Conservation (phyloP, 2,888 invertebrate species). For the Phaonia tiefii region DNA sequence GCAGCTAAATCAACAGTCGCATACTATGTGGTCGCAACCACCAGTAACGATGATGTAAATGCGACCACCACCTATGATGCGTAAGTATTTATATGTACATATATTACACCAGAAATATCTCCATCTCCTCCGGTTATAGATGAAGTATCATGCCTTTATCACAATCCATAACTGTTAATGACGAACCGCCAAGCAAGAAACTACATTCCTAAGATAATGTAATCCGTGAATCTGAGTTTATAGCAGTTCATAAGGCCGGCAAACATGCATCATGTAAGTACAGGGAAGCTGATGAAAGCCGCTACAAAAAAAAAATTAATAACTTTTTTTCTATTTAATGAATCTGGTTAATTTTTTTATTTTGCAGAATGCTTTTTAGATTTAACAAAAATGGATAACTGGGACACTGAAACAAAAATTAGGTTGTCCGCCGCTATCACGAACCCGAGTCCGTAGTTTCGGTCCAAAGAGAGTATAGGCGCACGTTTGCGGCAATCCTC, state of each 20-base stretch:
- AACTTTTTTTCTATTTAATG: too few species aligned
- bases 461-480: too few species aligned
- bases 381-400: too few species aligned
- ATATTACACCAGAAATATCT: slow-evolving; percentile 72
- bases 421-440: too few species aligned
- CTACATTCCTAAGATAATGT: slow-evolving; percentile 95
- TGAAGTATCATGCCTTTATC: slow-evolving; percentile 81
- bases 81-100: slow-evolving; percentile 72
- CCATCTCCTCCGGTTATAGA: slow-evolving; percentile 83
- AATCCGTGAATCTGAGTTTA: slow-evolving; percentile 92
- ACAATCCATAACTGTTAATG: slow-evolving; percentile 82
- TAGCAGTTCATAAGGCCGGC: slow-evolving; percentile 85
- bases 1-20: slow-evolving; percentile 68
- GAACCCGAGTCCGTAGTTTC: too few species aligned
- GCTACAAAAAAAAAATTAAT: too few species aligned
- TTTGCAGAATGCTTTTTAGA: too few species aligned
- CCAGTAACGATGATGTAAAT: slow-evolving; percentile 81
- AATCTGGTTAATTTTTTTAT: too few species aligned
- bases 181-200: slow-evolving; percentile 94
- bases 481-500: too few species aligned
- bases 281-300: too few species aligned
- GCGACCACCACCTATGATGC: slow-evolving; percentile 80
- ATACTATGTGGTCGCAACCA: slow-evolving; percentile 75
- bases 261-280: too few species aligned
- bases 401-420: too few species aligned